phyloP scores from a whole-genome alignment of 2,113 vertebrate species.

The Herpetotheres cachinnans region DNA sequence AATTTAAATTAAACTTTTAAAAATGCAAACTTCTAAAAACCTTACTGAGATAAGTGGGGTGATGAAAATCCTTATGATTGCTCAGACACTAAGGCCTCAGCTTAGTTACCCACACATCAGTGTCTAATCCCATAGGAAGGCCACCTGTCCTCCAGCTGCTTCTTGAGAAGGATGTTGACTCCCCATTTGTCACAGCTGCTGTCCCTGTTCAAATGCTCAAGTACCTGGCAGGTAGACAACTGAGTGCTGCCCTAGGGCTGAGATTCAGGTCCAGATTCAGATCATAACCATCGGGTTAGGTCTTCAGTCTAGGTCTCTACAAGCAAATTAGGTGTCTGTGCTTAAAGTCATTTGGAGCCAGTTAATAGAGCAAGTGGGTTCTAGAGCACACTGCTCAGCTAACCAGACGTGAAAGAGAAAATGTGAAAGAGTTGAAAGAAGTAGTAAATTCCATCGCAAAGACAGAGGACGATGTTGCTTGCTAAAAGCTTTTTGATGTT shows the following conservation, averaged over 20 bases:
- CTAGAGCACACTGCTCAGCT: not conserved
- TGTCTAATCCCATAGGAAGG: not conserved
- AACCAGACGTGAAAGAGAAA: not conserved
- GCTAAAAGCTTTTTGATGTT: not conserved
- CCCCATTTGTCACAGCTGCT: not conserved
- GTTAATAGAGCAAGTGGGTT: not conserved
- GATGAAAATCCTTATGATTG: not conserved
- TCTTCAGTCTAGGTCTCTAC: not conserved
- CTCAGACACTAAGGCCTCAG: not conserved
- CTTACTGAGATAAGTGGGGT: not conserved
- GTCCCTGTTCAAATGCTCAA: not conserved
- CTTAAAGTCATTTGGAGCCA: not conserved
- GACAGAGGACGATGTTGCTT: not conserved
- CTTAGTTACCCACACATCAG: not conserved
- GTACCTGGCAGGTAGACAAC: not conserved
- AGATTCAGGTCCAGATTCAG: not conserved
- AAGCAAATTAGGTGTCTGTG: not conserved
- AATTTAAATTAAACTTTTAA: not conserved
- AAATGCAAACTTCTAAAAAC: not conserved
- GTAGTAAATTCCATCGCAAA: not conserved
- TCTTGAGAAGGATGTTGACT: not conserved
- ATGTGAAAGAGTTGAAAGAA: not conserved
- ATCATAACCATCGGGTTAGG: not conserved
- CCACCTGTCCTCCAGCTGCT: not conserved
- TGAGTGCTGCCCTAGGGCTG: not conserved